Evolutionary conservation across 2,113 vertebrate genomes (phyloP).

Genomic region (Cyanocitta stelleri): DNA sequence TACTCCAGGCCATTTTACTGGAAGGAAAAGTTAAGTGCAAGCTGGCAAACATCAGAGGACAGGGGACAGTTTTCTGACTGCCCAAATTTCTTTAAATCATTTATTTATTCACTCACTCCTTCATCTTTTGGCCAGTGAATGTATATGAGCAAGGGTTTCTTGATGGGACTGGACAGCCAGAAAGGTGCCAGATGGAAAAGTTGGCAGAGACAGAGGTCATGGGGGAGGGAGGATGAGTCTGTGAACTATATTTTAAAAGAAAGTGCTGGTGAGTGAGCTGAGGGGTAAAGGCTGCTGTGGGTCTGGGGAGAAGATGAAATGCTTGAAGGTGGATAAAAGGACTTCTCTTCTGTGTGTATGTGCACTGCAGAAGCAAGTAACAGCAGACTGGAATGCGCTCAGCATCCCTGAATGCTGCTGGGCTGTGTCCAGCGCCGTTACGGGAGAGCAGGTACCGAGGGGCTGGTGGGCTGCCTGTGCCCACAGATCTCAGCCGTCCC

Average conservation of each 20-base stretch:
- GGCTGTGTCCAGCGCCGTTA: neutral
- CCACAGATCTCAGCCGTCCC: fast-evolving
- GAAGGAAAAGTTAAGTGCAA: neutral
- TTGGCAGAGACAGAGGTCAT: neutral
- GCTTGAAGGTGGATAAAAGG: neutral
- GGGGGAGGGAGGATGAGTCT: neutral
- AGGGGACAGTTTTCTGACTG: neutral
- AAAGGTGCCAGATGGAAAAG: slow-evolving; percentile 9
- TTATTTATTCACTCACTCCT: neutral
- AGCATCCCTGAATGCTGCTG: neutral
- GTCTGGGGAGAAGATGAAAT: neutral
- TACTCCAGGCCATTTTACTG: neutral
- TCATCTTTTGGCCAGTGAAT: neutral
- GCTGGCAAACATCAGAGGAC: neutral
- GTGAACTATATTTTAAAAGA: neutral
- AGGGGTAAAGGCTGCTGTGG: neutral
- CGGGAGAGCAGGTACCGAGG: neutral
- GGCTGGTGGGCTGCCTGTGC: neutral
- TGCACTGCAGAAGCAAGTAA: neutral
- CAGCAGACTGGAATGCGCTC: neutral
- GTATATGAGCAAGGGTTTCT: neutral
- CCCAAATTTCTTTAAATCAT: neutral
- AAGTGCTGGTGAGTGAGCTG: neutral
- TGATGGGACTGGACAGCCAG: neutral
- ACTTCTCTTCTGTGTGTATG: neutral